Conservation (phyloP, 2,113 vertebrate genomes). For the Dicerorhinus sumatrensis region DNA sequence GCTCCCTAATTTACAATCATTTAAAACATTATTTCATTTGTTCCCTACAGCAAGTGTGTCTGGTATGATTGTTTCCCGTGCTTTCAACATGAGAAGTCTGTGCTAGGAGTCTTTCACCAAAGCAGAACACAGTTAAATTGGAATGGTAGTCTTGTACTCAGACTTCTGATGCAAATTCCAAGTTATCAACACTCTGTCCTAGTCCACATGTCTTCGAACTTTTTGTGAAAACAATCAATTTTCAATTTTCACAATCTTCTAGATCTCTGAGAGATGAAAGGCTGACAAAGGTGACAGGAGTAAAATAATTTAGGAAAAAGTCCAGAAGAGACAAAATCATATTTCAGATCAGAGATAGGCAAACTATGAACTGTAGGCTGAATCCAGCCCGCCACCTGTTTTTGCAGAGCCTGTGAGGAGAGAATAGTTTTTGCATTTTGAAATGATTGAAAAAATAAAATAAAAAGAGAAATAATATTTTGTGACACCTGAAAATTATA, state of each 20-base stretch:
- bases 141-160: too few relatives aligned
- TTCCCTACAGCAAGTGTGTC: not conserved
- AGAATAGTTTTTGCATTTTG: not conserved
- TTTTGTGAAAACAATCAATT: not conserved
- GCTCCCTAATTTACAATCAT: not conserved
- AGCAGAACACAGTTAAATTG: not conserved
- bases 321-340: not conserved
- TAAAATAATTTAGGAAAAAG: not conserved
- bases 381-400: not conserved
- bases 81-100: not conserved
- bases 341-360: not conserved
- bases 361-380: not conserved
- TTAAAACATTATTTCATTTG: not conserved
- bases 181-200: not conserved
- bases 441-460: conserved; percentile 44
- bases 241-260: not conserved
- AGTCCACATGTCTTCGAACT: not conserved
- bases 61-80: not conserved
- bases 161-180: not conserved
- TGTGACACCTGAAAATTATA: not conserved
- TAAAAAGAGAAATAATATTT: not conserved
- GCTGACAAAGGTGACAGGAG: not conserved
- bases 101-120: not conserved
- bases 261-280: not conserved
- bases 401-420: not conserved